These are phyloP conservation scores for Corella eumyota DNA, from an alignment of 23 tunicate species.

Conservation along the genomic window DNA sequence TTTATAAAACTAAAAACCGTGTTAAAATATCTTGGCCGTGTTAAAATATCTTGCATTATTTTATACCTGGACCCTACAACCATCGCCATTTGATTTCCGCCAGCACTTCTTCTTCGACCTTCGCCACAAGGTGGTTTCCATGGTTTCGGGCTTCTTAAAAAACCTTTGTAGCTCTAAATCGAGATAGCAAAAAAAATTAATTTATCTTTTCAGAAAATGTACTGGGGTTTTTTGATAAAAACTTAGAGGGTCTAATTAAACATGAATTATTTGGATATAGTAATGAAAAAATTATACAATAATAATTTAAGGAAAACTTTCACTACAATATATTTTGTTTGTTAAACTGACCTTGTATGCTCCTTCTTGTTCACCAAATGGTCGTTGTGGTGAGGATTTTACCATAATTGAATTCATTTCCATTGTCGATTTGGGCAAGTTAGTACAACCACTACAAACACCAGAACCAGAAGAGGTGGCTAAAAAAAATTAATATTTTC, in stretches of 20 bases:
- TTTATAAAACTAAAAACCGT: constrained; percentile 1
- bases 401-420: constrained; percentile 28
- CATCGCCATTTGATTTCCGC: constrained; percentile 8
- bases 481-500: too few species aligned
- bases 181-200: too few species aligned
- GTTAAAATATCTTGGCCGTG: too few species aligned
- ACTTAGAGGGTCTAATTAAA: too few species aligned
- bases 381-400: constrained; percentile 37
- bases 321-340: too few species aligned
- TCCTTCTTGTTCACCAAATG: constrained; percentile 46
- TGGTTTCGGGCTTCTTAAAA: constrained; percentile 22
- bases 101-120: constrained; percentile 14
- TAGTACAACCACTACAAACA: constrained; percentile 22
- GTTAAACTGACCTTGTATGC: constrained; percentile 5
- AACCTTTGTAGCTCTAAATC: constrained; percentile 10
- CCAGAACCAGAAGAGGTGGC: too few species aligned
- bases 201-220: too few species aligned
- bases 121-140: constrained; percentile 11
- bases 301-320: too few species aligned
- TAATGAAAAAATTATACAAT: too few species aligned
- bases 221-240: too few species aligned
- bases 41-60: background rate
- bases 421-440: constrained; percentile 58
- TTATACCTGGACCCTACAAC: constrained; percentile 30
- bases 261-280: too few species aligned